Evolutionary conservation across 2,113 vertebrate species (phyloP), one percentile per base, ranked within the genome.

Genomic region (Ifrita kowaldi): DNA sequence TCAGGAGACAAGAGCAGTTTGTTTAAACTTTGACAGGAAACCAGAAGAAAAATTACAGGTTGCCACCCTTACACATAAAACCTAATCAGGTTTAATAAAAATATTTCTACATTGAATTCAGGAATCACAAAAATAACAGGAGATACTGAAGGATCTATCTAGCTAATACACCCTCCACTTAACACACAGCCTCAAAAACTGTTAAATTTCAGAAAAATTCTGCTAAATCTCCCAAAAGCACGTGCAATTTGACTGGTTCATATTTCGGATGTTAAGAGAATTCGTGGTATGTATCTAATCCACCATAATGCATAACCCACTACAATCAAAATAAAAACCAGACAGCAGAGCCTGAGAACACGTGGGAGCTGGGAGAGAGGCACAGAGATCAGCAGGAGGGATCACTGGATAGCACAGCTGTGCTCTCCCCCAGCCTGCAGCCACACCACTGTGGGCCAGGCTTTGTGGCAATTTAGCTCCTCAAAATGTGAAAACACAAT

Each of bases 11-110:
- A 95, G 59, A 70, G 82, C 17, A 89, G 59, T 82, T 75, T 67
- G 60, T 84, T 77, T 95, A 81, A 79, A 86, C 41, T 68, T 55
- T 64, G 83, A 89, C 68, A 94, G 71, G 73, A 96, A 96, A 80
- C 74, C 52, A 89, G 81, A 86, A 67, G 56, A 77, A 92, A 65
- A 82, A 86, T 82, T 35, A 92, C 79, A 94, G 87, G 76, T 70
- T 91, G 44, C 57, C 84, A 93, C 57, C 55, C 73, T 57, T 74
- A 71, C 27, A 35, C 17, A 82, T 42, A 84, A 92, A 95, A 55
- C 24, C 19, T 35, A 83, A 56, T 71, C 9, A 41, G 19, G 22
- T 41, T 92, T 75, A 78, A 53, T 64, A 50, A 44, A 90, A 92
- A 57, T 42, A 85, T 68, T 93, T 44, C 39, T 87, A 68, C 33